Conservation (phyloP, 2,888 invertebrate species). For the Rhaphigaster nebulosa region DNA sequence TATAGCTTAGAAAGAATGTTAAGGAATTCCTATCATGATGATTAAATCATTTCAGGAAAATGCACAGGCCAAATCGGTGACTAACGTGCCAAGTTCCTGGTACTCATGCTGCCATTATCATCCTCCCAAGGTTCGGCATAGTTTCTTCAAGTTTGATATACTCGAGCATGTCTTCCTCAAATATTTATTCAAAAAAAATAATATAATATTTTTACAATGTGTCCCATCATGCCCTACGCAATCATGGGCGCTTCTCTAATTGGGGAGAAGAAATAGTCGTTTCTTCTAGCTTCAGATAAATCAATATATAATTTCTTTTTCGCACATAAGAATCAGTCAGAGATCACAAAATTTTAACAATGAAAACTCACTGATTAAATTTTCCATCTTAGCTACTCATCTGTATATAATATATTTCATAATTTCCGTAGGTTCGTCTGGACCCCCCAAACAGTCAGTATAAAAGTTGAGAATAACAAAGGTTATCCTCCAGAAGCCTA, state of each 20-base stretch:
- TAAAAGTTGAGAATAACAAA: too few relatives aligned
- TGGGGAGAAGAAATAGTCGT: neutral
- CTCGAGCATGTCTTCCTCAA: neutral
- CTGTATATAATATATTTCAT: too few relatives aligned
- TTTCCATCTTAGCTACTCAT: too few relatives aligned
- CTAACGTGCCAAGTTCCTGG: neutral
- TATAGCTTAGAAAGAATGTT: neutral
- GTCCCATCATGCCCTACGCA: too few relatives aligned
- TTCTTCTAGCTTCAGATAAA: neutral
- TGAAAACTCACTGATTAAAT: too few relatives aligned
- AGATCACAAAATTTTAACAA: neutral
- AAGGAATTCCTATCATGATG: neutral
- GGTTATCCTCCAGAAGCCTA: too few relatives aligned
- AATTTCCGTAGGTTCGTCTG: too few relatives aligned
- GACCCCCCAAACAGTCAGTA: too few relatives aligned
- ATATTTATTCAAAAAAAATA: too few relatives aligned
- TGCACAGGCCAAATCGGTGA: neutral
- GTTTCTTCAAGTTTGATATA: neutral
- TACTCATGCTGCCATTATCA: neutral
- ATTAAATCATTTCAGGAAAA: neutral
- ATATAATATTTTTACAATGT: too few relatives aligned
- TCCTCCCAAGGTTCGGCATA: neutral
- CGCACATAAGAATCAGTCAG: too few relatives aligned
- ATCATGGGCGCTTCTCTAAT: neutral
- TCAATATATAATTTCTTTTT: too few relatives aligned